Conservation (phyloP, 2,888 invertebrate genomes). For the Choreutis nemorana region DNA sequence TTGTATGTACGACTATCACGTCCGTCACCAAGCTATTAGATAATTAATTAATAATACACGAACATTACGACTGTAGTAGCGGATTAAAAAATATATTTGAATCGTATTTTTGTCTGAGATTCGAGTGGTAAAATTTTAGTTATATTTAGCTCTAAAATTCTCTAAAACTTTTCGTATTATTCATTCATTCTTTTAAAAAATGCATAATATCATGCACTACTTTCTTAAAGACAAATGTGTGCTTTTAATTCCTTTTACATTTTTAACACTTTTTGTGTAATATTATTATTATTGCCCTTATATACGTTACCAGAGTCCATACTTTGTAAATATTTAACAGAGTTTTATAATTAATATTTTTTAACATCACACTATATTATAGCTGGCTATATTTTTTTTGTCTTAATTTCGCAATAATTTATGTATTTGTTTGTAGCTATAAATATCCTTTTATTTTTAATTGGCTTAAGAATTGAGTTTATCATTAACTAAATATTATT, state of each 20-base stretch:
- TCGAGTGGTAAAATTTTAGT: constrained; percentile 5
- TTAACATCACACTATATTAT: constrained; percentile 28
- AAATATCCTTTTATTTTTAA: constrained; percentile 29
- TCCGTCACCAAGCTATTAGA: too few species aligned
- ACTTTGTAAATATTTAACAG: constrained; percentile 44
- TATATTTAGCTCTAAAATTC: too few species aligned
- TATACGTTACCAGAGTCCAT: constrained; percentile 37
- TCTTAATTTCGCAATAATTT: constrained; percentile 34
- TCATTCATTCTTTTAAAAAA: too few species aligned
- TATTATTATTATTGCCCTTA: constrained; percentile 19
- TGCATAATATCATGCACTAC: not conserved
- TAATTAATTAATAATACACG: constrained; percentile 16
- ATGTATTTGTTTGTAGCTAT: constrained; percentile 29
- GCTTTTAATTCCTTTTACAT: not conserved
- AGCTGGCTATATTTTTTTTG: constrained; percentile 19
- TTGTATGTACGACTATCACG: too few species aligned
- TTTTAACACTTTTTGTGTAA: not conserved
- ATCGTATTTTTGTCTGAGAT: too few species aligned
- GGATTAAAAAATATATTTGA: not conserved
- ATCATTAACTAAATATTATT: constrained; percentile 7
- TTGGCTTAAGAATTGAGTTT: constrained; percentile 32
- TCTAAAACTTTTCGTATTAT: too few species aligned
- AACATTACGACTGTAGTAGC: constrained; percentile 30
- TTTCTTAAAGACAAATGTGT: not conserved
- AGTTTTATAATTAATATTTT: constrained; percentile 34